A percentile compares a stretch with the other conserved stretches of the same genome.
Conservation (phyloP, 2,888 invertebrate genomes). For the Gandaritis pyraliata region DNA sequence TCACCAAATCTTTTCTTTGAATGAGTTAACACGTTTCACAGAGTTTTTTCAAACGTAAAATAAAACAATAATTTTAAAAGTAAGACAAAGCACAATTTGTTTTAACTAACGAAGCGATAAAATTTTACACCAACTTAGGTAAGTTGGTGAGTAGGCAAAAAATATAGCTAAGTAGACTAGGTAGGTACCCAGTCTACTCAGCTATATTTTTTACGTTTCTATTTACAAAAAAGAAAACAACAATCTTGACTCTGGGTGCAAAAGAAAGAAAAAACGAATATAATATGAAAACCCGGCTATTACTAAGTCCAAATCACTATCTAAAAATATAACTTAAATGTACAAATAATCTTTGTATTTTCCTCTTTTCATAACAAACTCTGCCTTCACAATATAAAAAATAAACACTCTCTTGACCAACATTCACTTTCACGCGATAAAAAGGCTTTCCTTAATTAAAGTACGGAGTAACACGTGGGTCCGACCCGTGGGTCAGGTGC, state of each 20-base stretch:
- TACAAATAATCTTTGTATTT: constrained; percentile 9
- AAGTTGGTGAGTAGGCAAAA: no score
- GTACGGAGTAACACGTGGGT: constrained; percentile 54
- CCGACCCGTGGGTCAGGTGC: constrained; percentile 52
- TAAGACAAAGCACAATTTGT: neutral
- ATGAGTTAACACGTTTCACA: constrained; percentile 16
- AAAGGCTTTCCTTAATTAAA: constrained; percentile 61
- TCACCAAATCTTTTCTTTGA: constrained; percentile 48
- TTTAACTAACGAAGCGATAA: neutral
- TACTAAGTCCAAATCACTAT: neutral
- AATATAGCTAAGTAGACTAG: no score
- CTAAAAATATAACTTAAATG: neutral
- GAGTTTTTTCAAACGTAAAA: constrained; percentile 2
- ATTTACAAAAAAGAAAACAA: no score
- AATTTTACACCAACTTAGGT: no score
- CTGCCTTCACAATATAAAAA: constrained; percentile 24
- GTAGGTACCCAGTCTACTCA: no score
- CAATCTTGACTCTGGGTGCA: no score
- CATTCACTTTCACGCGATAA: constrained; percentile 45
- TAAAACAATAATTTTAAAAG: neutral
- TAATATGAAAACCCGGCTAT: no score
- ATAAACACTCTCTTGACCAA: constrained; percentile 23
- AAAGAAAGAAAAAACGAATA: no score
- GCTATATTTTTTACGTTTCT: no score
- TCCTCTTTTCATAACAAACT: constrained; percentile 8